phyloP scores from a whole-genome alignment of 2,113 vertebrate genomes.

The Diadophis punctatus region DNA sequence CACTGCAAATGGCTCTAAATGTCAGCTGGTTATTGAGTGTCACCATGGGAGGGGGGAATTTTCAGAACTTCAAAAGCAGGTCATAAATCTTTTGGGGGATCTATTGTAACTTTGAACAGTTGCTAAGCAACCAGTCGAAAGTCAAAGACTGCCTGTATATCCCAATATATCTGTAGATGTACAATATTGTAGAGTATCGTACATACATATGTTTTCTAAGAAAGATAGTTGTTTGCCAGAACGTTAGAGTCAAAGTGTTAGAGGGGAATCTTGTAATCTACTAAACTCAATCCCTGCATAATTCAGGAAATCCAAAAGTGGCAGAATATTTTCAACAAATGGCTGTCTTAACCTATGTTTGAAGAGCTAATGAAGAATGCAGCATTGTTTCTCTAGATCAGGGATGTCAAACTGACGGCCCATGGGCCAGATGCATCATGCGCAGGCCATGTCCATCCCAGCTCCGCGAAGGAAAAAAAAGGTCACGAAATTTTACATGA shows the following conservation, averaged over 20 bases:
- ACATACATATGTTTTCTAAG: neutral
- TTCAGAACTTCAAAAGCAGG: neutral
- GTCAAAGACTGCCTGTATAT: neutral
- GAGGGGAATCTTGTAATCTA: neutral
- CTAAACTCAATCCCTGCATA: neutral
- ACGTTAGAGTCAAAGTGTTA: neutral
- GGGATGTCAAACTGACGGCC: no score
- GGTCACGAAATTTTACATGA: no score
- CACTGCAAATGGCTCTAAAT: neutral
- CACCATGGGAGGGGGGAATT: neutral
- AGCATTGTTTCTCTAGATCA: neutral
- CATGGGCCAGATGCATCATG: no score
- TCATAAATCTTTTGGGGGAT: neutral
- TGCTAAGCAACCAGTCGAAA: neutral
- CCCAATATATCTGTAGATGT: neutral
- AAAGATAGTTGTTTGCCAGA: neutral
- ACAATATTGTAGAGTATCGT: neutral
- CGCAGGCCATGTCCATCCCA: no score
- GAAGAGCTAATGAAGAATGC: neutral
- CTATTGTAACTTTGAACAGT: neutral
- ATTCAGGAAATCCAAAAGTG: neutral
- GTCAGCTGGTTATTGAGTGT: neutral
- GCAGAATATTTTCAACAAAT: neutral
- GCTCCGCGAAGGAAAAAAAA: no score
- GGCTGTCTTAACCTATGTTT: neutral